Base-by-base conservation (phyloP, 2,113 vertebrate species). In the Brachyhypopomus gauderio region DNA sequence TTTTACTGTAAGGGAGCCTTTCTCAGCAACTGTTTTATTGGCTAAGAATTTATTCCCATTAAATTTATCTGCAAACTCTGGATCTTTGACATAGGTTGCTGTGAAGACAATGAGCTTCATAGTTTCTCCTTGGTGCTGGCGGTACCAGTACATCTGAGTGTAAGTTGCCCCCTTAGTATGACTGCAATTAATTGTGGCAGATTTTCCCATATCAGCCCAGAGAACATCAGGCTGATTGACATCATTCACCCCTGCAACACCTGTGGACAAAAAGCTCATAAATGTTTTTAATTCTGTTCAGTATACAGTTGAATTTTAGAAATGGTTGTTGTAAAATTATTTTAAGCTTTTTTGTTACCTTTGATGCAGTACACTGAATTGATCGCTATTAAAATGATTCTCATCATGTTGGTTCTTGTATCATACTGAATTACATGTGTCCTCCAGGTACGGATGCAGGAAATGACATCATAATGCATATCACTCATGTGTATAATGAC, bases 61-160 rank as follows among this genome's bases (percentile, higher is more conserved):
- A 38, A 62, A 84, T 38, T 58, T 88, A 79, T 11, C 5, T 59
- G 69, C 78, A 58, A 72, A 85, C 25, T 86, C 81, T 30, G 48
- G 76, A 0, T 64, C 45, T 36, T 1, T 5, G 12, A 2, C 0
- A 20, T 45, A 59, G 7, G 20, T 16, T 20, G 14, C 12, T 17
- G 78, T 82, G 52, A 30, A 76, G 1, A 85, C 86, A 3, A 85
- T 66, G 0, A 78, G 64, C 62, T 80, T 60, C 7, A 85, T 83
- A 2, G 63, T 36, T 7, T 85, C 27, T 60, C 83, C 85, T 36
- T 60, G 79, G n/a, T 52, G 72, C 71, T 86, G 85, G 19, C 59
- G 77, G 66, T 34, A 88, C 85, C 86, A 88, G 80, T 85, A 86
- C 80, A 88, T 88, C 59, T 81, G 80, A 19, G 58, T 7, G 17